Percentiles rank a stretch among this genome's conserved stretches.
Evolutionary conservation across 2,113 vertebrate genomes (phyloP).

Genomic region (Macquaria ambigua): DNA sequence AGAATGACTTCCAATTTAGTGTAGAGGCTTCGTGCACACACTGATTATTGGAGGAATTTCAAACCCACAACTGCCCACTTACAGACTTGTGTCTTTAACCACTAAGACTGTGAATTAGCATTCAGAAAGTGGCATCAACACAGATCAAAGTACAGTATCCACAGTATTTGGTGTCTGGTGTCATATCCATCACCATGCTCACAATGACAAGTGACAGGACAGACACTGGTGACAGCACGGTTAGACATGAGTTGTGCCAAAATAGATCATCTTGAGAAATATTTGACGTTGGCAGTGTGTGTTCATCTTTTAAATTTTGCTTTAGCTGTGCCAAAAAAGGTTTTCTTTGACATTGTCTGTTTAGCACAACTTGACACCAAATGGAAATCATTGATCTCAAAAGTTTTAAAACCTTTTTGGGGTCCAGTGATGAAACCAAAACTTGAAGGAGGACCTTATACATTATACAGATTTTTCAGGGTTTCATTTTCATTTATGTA

Average conservation of each 20-base stretch:
- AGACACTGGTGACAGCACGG: not conserved
- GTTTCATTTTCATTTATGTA: constrained; percentile 15
- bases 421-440: not conserved
- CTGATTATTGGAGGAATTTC: not conserved
- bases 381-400: not conserved
- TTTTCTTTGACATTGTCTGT: not conserved
- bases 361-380: not conserved
- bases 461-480: not conserved
- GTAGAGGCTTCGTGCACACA: not conserved
- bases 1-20: not conserved
- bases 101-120: not conserved
- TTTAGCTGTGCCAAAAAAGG: too few species aligned
- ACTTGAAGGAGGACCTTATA: not conserved
- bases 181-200: not conserved
- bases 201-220: constrained; percentile 1
- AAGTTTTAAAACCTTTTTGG: not conserved
- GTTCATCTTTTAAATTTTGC: not conserved
- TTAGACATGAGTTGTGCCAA: not conserved
- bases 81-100: not conserved
- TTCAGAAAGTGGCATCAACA: not conserved
- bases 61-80: not conserved
- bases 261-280: not conserved
- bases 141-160: constrained; percentile 9
- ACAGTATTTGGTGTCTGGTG: not conserved
- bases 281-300: not conserved